Percentiles rank a stretch among this genome's conserved stretches.
phyloP scores from a whole-genome alignment of 2,888 invertebrate species.

The Brachyopa scutellaris region DNA sequence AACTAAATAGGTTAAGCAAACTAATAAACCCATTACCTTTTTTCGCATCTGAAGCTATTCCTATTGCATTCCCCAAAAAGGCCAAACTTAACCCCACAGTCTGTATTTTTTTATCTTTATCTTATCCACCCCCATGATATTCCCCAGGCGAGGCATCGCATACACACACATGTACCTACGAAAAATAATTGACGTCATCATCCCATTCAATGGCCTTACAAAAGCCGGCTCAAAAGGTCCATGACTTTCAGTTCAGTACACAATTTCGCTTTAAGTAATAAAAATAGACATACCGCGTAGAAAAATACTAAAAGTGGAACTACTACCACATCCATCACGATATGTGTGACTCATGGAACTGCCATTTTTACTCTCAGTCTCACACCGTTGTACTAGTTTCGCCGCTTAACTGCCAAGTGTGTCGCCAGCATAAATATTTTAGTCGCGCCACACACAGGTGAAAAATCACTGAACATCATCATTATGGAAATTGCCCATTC shows the following conservation, averaged over 20 bases:
- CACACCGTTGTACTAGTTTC: constrained; percentile 18
- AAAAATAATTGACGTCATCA: too few species aligned
- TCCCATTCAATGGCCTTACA: too few species aligned
- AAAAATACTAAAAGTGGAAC: neutral
- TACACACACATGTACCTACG: too few species aligned
- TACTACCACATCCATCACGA: constrained; percentile 26
- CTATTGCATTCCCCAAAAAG: too few species aligned
- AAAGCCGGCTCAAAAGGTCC: constrained; percentile 41
- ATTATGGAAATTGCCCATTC: constrained; percentile 55
- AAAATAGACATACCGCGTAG: constrained; percentile 23
- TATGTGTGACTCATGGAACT: constrained; percentile 25
- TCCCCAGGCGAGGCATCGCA: too few species aligned
- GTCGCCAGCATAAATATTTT: constrained; percentile 19
- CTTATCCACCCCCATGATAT: too few species aligned
- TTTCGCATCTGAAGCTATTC: too few species aligned
- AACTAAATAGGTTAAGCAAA: too few species aligned
- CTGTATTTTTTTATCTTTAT: too few species aligned
- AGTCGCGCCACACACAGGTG: constrained; percentile 38
- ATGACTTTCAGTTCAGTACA: constrained; percentile 46
- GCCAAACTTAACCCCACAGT: too few species aligned
- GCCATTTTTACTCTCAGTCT: constrained; percentile 16
- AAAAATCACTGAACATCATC: constrained; percentile 58
- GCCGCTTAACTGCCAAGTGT: constrained; percentile 11
- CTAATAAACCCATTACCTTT: too few species aligned
- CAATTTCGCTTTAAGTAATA: constrained; percentile 12